Evolutionary conservation across 2,888 invertebrate genomes (phyloP), one percentile per base, ranked within the genome.

Genomic region (Polia nebulosa): DNA sequence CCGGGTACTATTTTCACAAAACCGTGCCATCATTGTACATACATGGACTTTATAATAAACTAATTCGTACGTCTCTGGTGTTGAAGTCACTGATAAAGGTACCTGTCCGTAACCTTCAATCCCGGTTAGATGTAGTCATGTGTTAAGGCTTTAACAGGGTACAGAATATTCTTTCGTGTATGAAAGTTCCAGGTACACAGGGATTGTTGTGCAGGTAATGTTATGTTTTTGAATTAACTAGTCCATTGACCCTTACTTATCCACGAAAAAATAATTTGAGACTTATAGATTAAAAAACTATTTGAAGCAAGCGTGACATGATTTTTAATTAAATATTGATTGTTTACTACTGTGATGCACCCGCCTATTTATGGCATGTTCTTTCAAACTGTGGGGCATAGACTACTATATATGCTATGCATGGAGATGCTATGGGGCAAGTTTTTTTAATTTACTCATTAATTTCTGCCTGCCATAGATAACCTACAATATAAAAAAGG

Each of bases 311-410:
- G n/a, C n/a, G n/a, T n/a, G n/a, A n/a, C n/a, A n/a, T n/a, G n/a
- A n/a, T n/a, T n/a, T n/a, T n/a, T n/a, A n/a, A n/a, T n/a, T n/a
- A n/a, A n/a, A n/a, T n/a, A n/a, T n/a, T n/a, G n/a, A n/a, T n/a
- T n/a, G n/a, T n/a, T n/a, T n/a, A n/a, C n/a, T n/a, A n/a, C n/a
- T n/a, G n/a, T n/a, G n/a, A n/a, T n/a, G n/a, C n/a, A n/a, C n/a
- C n/a, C n/a, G n/a, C n/a, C n/a, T n/a, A 13, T 22, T 45, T n/a
- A 7, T 52, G 59, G 32, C 32, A 17, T 20, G 9, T 11, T 15
- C 41, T 51, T 52, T 52, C 59, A 57, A 15, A 27, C 36, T 25
- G 22, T 56, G 7, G 1, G n/a, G n/a, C n/a, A n/a, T n/a, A n/a
- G n/a, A n/a, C n/a, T n/a, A n/a, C n/a, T n/a, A n/a, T n/a, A n/a